phyloP scores from a whole-genome alignment of 2,797 vertebrate species.

The Pelodytes ibericus region DNA sequence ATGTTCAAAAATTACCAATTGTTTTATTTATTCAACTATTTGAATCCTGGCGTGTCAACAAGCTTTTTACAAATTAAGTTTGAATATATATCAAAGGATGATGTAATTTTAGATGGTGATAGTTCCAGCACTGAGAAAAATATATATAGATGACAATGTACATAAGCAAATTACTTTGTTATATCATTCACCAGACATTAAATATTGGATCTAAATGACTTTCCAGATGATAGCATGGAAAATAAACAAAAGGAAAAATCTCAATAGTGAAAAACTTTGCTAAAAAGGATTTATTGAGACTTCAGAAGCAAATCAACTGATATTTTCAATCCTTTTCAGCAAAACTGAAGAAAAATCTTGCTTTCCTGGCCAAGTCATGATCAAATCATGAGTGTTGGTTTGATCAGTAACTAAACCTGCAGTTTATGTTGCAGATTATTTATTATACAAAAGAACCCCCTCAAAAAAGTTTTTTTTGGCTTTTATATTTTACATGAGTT shows the following conservation, averaged over 20 bases:
- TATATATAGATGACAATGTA: constrained; percentile 30
- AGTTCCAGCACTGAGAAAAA: constrained; percentile 33
- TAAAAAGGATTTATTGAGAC: constrained; percentile 33
- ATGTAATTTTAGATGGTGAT: constrained; percentile 47
- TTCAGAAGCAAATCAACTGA: constrained; percentile 16
- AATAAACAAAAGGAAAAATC: constrained; percentile 31
- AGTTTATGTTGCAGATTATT: constrained; percentile 14
- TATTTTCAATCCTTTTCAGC: constrained; percentile 28
- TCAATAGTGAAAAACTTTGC: constrained; percentile 17
- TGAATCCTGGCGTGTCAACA: constrained; percentile 45
- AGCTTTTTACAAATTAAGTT: constrained; percentile 42
- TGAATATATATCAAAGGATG: constrained; percentile 44
- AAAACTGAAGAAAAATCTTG: constrained; percentile 9
- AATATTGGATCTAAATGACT: constrained; percentile 30
- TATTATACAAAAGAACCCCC: no score
- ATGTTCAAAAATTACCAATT: constrained; percentile 41
- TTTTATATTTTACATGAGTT: no score
- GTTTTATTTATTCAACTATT: constrained; percentile 46
- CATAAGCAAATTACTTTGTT: constrained; percentile 41
- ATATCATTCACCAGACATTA: constrained; percentile 42
- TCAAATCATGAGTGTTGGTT: constrained; percentile 31
- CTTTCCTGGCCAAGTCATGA: constrained; percentile 35
- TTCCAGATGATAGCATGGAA: constrained; percentile 40
- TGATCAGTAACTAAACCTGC: constrained; percentile 30
- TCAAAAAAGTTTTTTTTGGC: no score